phyloP scores from a whole-genome alignment of 2,797 vertebrate species.

The Ataeniobius toweri region DNA sequence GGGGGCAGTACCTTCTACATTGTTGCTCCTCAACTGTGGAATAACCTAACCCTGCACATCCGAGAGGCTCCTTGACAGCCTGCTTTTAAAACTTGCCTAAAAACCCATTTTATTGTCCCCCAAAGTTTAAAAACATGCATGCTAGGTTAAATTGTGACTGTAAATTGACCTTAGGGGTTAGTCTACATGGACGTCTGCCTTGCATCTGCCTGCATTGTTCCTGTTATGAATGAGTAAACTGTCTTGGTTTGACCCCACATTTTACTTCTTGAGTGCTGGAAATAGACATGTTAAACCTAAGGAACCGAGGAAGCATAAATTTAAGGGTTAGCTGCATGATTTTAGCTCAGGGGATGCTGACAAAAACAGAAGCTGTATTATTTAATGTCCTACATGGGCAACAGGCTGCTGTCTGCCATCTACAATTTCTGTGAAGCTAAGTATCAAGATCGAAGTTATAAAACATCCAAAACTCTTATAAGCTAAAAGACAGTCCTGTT shows the following conservation, averaged over 20 bases:
- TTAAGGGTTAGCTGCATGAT: constrained; percentile 23
- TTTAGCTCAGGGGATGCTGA: constrained; percentile 28
- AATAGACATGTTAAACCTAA: background rate
- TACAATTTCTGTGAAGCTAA: background rate
- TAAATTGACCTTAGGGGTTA: background rate
- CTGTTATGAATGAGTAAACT: background rate
- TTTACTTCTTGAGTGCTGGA: background rate
- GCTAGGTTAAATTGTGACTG: background rate
- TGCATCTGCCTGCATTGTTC: background rate
- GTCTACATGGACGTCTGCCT: background rate
- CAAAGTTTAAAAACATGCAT: background rate
- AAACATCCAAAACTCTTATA: constrained; percentile 22
- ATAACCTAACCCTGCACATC: background rate
- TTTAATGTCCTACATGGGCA: constrained; percentile 12
- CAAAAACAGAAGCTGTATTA: constrained; percentile 30
- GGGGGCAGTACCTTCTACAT: background rate
- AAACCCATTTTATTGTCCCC: background rate
- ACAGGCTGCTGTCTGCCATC: background rate
- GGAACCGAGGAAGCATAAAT: background rate
- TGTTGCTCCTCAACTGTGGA: background rate
- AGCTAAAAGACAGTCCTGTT: background rate
- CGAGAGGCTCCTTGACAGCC: background rate
- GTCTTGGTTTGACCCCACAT: background rate
- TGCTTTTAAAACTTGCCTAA: background rate
- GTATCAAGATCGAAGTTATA: constrained; percentile 14